Evolutionary conservation across 92 coral and sea anemone species (phyloP), one percentile per base, ranked within the genome.

Genomic region (Umimayanthus kanabou): DNA sequence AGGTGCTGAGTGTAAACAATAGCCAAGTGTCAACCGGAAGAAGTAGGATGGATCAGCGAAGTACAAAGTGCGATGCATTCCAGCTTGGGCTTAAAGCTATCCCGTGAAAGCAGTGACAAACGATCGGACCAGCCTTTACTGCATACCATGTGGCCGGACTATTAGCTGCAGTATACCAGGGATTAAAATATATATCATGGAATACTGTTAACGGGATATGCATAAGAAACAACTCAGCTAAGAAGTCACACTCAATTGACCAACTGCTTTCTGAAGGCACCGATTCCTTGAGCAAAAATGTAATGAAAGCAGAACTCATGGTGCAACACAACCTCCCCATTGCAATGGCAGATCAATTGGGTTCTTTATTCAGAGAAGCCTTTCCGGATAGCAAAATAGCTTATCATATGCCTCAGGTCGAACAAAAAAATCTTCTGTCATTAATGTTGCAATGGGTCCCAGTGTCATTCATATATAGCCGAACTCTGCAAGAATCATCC

Each of bases 401-500:
- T 45, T 64, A 88, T 84, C 87, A 13, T 91, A 91, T 84, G 73
- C 78, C 45, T 84, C 77, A 49, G 89, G 91, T 49, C 39, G 91
- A 23, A 91, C 91, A 22, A 88, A 84, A 79, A 81, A 86, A 23
- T 80, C 85, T 61, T 81, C 89, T 30, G 88, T 91, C 65, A 55
- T 88, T 13, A 88, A 88, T 33, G 79, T 69, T 53, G 88, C 91
- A 79, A 78, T 79, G 90, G 87, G 87, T 22, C 87, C 58, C 80
- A 73, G 28, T 88, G 87, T 66, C 90, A 88, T 79, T 0, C 53
- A 26, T 88, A 72, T 73, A 73, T 81, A 55, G 90, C 73, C 25
- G 76, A 88, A 47, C 91, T 81, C 57, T 87, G 92, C 80, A 75
- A 89, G 73, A 91, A 72, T 53, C 94, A 91, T 81, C 92, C 94